phyloP scores from a whole-genome alignment of 2,888 invertebrate species.

The Spialia ferax region DNA sequence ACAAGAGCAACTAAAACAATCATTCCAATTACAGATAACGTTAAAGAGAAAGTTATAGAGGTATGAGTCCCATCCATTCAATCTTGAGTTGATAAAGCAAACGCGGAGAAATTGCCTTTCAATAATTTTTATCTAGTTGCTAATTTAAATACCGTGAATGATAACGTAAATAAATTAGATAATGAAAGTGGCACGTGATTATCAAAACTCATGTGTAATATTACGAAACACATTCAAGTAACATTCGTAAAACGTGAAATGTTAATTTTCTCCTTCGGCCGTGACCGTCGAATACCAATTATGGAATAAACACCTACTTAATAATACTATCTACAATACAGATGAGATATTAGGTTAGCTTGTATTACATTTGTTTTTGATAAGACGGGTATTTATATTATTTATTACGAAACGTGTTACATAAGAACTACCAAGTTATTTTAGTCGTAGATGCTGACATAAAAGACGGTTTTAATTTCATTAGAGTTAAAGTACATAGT shows the following conservation, averaged over 20 bases:
- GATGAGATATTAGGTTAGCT: neutral
- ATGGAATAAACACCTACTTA: slow-evolving; percentile 14
- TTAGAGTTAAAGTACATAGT: neutral
- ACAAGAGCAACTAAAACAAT: neutral
- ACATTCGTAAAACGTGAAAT: slow-evolving; percentile 21
- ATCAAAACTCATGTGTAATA: slow-evolving; percentile 4
- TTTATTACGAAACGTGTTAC: neutral
- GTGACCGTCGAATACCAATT: slow-evolving; percentile 23
- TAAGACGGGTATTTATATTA: neutral
- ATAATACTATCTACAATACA: slow-evolving; percentile 14
- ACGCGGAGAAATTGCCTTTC: slow-evolving; percentile 21
- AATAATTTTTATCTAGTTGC: slow-evolving; percentile 14
- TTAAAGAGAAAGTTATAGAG: neutral
- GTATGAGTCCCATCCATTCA: neutral
- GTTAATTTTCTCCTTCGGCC: slow-evolving; percentile 28
- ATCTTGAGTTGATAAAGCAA: slow-evolving; percentile 51
- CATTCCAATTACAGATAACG: neutral
- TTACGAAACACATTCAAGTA: slow-evolving; percentile 19
- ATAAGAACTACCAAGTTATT: neutral
- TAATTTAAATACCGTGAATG: slow-evolving; percentile 17
- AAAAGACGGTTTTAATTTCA: neutral
- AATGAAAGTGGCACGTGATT: slow-evolving; percentile 17
- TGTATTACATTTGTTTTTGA: neutral
- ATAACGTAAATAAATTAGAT: slow-evolving; percentile 22
- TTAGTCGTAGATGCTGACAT: neutral